A percentile compares a stretch with the other conserved stretches of the same genome.
These are phyloP conservation scores for Perizoma flavofasciatum DNA, from an alignment of 2,888 invertebrate genomes.

Conservation along the genomic window DNA sequence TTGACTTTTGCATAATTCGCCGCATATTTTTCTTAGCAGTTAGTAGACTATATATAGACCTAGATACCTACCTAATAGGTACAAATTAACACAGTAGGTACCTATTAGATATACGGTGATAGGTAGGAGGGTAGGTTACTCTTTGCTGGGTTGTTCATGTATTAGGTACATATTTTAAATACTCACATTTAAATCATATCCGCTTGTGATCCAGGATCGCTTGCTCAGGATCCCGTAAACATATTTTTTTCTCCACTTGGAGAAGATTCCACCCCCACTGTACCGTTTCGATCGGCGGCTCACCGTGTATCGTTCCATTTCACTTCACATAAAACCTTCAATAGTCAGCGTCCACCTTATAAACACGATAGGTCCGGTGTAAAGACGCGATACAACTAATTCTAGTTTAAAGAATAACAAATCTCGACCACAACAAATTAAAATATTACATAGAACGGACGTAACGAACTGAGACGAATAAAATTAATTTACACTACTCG, in stretches of 20 bases:
- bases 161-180: not conserved
- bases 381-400: constrained; percentile 67
- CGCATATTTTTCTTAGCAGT: too few species aligned
- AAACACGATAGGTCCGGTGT: constrained; percentile 60
- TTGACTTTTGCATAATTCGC: too few species aligned
- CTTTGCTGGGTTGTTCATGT: too few species aligned
- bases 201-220: constrained; percentile 67
- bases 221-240: constrained; percentile 59
- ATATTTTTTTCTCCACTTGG: constrained; percentile 70
- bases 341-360: constrained; percentile 49
- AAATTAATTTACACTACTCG: constrained; percentile 26
- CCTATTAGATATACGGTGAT: too few species aligned
- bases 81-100: too few species aligned
- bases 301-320: constrained; percentile 70
- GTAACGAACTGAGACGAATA: constrained; percentile 65
- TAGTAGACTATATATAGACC: too few species aligned
- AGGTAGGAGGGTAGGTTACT: too few species aligned
- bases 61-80: too few species aligned
- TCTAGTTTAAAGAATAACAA: constrained; percentile 55
- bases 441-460: constrained; percentile 65
- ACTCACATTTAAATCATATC: constrained; percentile 77
- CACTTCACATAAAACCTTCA: constrained; percentile 26
- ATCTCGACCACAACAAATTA: constrained; percentile 57
- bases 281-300: constrained; percentile 69
- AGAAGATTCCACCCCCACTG: constrained; percentile 67